Evolutionary conservation across 2,797 vertebrate genomes (phyloP).

Genomic region (Heteromormyrus szaboi): DNA sequence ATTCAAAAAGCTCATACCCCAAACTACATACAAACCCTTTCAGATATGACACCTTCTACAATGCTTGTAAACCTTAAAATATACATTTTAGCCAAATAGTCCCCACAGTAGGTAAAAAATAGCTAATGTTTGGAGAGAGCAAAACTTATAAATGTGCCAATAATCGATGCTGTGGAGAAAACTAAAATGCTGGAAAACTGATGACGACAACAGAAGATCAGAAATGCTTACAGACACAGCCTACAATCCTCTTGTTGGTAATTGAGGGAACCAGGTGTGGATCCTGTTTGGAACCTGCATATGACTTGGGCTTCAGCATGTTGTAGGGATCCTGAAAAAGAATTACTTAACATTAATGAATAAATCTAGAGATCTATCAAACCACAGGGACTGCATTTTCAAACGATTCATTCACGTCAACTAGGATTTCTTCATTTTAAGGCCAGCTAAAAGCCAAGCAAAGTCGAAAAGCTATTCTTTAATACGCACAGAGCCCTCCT

Average conservation of each 20-base stretch:
- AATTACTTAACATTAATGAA: neutral
- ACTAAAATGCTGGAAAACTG: neutral
- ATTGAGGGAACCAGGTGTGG: conserved; percentile 82
- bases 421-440: neutral
- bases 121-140: neutral
- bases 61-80: neutral
- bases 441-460: neutral
- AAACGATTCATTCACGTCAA: neutral
- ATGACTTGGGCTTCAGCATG: conserved; percentile 69
- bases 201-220: conserved; percentile 25
- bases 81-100: neutral
- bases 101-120: neutral
- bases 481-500: conserved; percentile 60
- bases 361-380: neutral
- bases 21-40: neutral
- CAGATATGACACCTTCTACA: neutral
- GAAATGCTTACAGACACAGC: conserved; percentile 77
- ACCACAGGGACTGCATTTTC: neutral
- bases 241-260: conserved; percentile 75
- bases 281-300: conserved; percentile 74
- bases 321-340: conserved; percentile 75
- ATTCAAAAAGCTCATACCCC: neutral
- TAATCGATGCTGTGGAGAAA: neutral
- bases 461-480: neutral
- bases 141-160: neutral